phyloP scores from a whole-genome alignment of 2,888 invertebrate genomes.

The Drosophila birchii region DNA sequence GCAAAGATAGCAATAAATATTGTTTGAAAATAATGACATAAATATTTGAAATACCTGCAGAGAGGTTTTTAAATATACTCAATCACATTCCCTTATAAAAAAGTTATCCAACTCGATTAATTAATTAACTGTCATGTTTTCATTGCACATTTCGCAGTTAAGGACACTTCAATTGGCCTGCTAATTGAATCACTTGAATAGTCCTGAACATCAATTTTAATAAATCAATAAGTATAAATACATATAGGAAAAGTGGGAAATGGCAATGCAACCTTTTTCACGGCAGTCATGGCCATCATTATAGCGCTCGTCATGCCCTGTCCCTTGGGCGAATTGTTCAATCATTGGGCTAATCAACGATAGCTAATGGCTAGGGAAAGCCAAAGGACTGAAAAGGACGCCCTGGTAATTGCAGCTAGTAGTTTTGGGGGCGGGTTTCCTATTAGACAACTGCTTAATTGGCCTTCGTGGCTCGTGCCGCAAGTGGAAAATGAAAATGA shows the following conservation, averaged over 20 bases:
- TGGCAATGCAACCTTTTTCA: slow-evolving; percentile 3
- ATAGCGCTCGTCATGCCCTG: slow-evolving; percentile 12
- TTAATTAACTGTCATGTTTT: slow-evolving; percentile 53
- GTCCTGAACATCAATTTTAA: slow-evolving; percentile 7
- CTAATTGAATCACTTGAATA: slow-evolving; percentile 49
- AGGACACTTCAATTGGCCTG: slow-evolving; percentile 42
- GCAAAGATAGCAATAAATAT: slow-evolving; percentile 45
- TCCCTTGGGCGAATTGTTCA: slow-evolving; percentile 64
- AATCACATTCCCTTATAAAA: background rate
- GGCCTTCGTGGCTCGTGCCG: slow-evolving; percentile 33
- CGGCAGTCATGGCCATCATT: slow-evolving; percentile 11
- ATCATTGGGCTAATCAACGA: slow-evolving; percentile 66
- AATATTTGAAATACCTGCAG: slow-evolving; percentile 47
- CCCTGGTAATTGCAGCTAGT: slow-evolving; percentile 51
- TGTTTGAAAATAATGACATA: slow-evolving; percentile 54
- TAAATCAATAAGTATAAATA: slow-evolving; percentile 14
- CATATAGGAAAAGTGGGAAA: background rate
- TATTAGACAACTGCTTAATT: slow-evolving; percentile 61
- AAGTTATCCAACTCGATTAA: slow-evolving; percentile 21
- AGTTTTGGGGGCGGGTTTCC: slow-evolving; percentile 38
- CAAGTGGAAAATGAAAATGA: slow-evolving; percentile 18
- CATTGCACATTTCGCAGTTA: slow-evolving; percentile 34
- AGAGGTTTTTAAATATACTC: background rate
- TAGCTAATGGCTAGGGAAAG: slow-evolving; percentile 32
- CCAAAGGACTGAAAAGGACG: background rate